phyloP scores from a whole-genome alignment of 2,888 invertebrate genomes.

The Pristionchus maxplancki region DNA sequence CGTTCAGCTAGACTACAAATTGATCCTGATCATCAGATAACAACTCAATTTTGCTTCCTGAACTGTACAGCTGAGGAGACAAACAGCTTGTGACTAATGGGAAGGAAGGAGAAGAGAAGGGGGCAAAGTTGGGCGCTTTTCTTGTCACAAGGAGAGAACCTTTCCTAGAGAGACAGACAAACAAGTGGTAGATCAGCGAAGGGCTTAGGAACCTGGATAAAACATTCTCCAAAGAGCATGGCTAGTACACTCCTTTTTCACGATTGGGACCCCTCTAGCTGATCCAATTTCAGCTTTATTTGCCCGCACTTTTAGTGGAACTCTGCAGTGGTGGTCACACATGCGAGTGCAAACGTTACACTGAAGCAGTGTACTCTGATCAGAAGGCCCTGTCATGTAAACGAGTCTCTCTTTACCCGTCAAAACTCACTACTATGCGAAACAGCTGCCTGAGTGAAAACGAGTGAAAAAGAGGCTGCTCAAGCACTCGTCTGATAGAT shows the following conservation, averaged over 20 bases:
- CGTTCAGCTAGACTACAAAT: neutral
- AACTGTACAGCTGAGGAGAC: conserved; percentile 3
- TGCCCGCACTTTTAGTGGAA: conserved; percentile 15
- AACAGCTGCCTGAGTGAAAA: conserved; percentile 18
- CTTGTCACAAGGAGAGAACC: conserved; percentile 44
- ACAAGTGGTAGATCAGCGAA: conserved; percentile 9
- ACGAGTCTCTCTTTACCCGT: neutral
- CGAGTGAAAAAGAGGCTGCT: conserved; percentile 15
- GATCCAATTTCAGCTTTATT: conserved; percentile 45
- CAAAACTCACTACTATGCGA: conserved; percentile 32
- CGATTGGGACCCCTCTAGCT: neutral
- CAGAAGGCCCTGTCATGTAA: conserved; percentile 13
- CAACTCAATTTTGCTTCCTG: neutral
- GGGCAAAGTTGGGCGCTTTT: neutral
- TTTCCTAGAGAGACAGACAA: conserved; percentile 22
- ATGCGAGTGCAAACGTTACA: conserved; percentile 18
- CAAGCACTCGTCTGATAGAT: conserved; percentile 37
- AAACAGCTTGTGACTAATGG: conserved; percentile 19
- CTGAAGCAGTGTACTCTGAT: neutral
- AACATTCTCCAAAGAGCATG: neutral
- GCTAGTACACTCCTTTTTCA: neutral
- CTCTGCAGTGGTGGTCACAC: neutral
- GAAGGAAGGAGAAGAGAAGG: conserved; percentile 3
- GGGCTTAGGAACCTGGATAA: neutral
- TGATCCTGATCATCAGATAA: too few species aligned